Evolutionary conservation across 2,888 invertebrate species (phyloP).

Genomic region (Amblyjoppa proteus): DNA sequence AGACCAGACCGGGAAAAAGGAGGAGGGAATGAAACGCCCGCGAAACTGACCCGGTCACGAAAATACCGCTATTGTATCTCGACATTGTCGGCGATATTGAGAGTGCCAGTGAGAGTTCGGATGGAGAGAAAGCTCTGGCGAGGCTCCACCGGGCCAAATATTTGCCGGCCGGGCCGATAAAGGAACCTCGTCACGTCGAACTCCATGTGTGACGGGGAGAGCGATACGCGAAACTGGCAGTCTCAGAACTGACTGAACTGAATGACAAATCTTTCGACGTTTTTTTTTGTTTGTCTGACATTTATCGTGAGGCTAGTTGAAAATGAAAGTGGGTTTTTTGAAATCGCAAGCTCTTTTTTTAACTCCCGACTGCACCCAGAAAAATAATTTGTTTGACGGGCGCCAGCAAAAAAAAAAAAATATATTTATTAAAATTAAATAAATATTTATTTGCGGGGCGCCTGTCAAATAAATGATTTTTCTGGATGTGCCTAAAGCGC

Average conservation of each 20-base stretch:
- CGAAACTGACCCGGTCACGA: constrained; percentile 61
- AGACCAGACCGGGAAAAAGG: constrained; percentile 20
- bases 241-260: not conserved
- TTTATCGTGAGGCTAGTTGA: not conserved
- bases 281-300: not conserved
- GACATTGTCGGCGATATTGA: constrained; percentile 50
- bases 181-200: constrained; percentile 17
- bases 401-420: too few relatives aligned
- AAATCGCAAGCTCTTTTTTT: too few relatives aligned
- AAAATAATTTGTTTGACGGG: too few relatives aligned
- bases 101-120: constrained; percentile 18
- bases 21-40: constrained; percentile 19
- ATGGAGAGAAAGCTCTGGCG: constrained; percentile 16
- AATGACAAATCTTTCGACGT: not conserved
- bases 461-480: too few relatives aligned
- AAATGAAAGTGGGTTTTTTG: not conserved
- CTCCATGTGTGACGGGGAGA: not conserved
- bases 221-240: constrained; percentile 10
- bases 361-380: too few relatives aligned
- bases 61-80: constrained; percentile 54
- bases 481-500: too few relatives aligned
- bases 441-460: too few relatives aligned
- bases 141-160: constrained; percentile 39
- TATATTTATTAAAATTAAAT: too few relatives aligned
- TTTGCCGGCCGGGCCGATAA: constrained; percentile 12